phyloP scores from a whole-genome alignment of 1,140 invertebrate genomes.

The Trissolcus basalis region DNA sequence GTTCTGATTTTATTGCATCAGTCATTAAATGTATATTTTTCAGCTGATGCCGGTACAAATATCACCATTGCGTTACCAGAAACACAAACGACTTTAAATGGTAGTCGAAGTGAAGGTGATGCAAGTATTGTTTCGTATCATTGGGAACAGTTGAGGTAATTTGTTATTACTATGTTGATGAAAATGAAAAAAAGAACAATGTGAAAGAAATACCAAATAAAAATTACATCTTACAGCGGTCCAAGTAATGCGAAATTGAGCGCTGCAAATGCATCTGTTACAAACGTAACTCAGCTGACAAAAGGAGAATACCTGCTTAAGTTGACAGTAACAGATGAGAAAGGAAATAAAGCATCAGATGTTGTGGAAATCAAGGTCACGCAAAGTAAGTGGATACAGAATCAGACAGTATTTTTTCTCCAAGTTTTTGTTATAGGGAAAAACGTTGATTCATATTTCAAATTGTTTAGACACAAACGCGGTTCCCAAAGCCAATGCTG shows the following conservation, averaged over 20 bases:
- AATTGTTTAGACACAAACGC: constrained; percentile 87
- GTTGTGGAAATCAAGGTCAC: constrained; percentile 87
- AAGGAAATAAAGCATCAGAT: constrained; percentile 85
- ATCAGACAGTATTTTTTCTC: no score
- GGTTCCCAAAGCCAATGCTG: constrained; percentile 90
- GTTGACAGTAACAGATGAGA: constrained; percentile 89
- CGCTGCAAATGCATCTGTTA: constrained; percentile 78
- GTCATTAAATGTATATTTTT: constrained; percentile 39
- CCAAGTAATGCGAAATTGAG: constrained; percentile 76
- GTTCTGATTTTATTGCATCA: background rate
- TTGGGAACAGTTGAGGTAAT: constrained; percentile 85
- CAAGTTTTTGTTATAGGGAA: background rate
- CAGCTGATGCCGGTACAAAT: constrained; percentile 80
- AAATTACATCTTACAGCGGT: constrained; percentile 73
- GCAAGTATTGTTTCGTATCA: constrained; percentile 87
- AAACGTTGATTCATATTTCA: background rate
- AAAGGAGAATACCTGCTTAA: constrained; percentile 90
- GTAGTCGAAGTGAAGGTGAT: constrained; percentile 88
- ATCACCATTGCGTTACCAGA: constrained; percentile 86
- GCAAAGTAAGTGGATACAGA: constrained; percentile 83
- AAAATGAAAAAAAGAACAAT: background rate
- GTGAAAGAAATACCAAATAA: background rate
- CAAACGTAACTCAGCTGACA: constrained; percentile 87
- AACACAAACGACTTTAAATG: constrained; percentile 87
- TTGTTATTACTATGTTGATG: no score